These are phyloP conservation scores for Xyrauchen texanus DNA, from an alignment of 2,113 vertebrate genomes.

Conservation along the genomic window DNA sequence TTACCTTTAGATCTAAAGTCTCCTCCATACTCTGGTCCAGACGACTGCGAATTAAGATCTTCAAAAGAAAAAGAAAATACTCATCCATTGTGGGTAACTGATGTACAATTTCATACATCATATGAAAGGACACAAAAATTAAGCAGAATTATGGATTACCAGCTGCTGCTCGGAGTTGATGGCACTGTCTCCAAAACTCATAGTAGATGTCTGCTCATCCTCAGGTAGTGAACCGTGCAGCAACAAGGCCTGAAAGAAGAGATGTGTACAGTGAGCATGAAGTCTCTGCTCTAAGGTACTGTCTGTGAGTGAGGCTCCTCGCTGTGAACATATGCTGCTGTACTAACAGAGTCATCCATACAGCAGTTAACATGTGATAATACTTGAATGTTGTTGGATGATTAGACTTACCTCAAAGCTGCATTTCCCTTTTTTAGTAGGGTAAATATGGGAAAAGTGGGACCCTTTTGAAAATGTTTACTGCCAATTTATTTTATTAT, in stretches of 20 bases:
- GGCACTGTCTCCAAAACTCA: slow-evolving; percentile 81
- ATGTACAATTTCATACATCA: no score
- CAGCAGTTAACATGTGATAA: slow-evolving; percentile 28
- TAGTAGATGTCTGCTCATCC: slow-evolving; percentile 86
- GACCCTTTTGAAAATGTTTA: no score
- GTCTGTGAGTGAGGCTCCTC: background rate
- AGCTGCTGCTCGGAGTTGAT: slow-evolving; percentile 87
- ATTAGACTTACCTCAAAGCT: slow-evolving; percentile 23
- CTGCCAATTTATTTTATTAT: no score
- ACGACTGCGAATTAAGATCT: slow-evolving; percentile 91
- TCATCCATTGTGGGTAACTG: background rate
- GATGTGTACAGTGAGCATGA: background rate
- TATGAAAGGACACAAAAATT: background rate
- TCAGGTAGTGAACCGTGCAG: slow-evolving; percentile 92
- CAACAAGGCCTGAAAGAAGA: slow-evolving; percentile 81
- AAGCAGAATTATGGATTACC: slow-evolving; percentile 74
- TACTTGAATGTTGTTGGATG: background rate
- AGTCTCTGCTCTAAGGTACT: background rate
- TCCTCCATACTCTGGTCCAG: slow-evolving; percentile 94
- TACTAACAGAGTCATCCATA: background rate
- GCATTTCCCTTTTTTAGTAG: background rate
- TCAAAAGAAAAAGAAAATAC: slow-evolving; percentile 54
- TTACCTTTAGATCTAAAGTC: slow-evolving; percentile 92
- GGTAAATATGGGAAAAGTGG: no score
- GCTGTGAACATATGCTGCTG: slow-evolving; percentile 32